Conservation (phyloP, 1,140 invertebrate species). For the Drosophila simulans region DNA sequence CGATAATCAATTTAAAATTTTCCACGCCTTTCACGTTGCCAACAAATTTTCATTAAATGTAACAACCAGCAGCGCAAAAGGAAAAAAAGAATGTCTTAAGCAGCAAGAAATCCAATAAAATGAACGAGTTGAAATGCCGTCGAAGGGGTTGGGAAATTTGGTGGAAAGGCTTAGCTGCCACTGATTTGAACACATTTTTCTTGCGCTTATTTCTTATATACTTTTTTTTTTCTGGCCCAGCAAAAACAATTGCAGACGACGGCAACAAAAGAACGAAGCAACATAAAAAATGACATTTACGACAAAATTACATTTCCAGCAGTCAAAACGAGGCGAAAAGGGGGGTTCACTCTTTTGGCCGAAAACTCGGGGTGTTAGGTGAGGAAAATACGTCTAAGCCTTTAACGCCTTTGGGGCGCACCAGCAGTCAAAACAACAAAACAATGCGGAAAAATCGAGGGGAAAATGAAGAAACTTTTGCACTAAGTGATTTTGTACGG, state of each 20-base stretch:
- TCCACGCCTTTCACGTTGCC: conserved; percentile 68
- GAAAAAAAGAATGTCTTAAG: conserved; percentile 30
- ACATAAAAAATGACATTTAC: conserved; percentile 77
- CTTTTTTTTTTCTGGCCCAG: conserved; percentile 20
- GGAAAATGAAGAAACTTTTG: conserved; percentile 54
- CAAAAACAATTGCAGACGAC: conserved; percentile 68
- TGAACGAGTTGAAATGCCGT: conserved; percentile 69
- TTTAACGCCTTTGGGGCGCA: conserved; percentile 38
- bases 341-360: not conserved
- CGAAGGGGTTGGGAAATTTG: conserved; percentile 7
- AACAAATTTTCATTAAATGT: conserved; percentile 78
- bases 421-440: conserved; percentile 33
- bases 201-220: conserved; percentile 26
- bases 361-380: conserved; percentile 3
- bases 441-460: conserved; percentile 31
- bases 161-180: conserved; percentile 48
- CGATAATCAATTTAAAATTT: conserved; percentile 78
- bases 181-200: conserved; percentile 76
- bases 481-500: conserved; percentile 49
- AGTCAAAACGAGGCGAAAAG: conserved; percentile 20
- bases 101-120: conserved; percentile 66
- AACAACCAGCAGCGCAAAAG: conserved; percentile 43
- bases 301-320: conserved; percentile 72
- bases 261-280: conserved; percentile 31
- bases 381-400: conserved; percentile 48